Percentiles rank a stretch among this genome's conserved stretches.
Evolutionary conservation across 2,888 invertebrate species (phyloP).

Genomic region (Habroteleia sp.): DNA sequence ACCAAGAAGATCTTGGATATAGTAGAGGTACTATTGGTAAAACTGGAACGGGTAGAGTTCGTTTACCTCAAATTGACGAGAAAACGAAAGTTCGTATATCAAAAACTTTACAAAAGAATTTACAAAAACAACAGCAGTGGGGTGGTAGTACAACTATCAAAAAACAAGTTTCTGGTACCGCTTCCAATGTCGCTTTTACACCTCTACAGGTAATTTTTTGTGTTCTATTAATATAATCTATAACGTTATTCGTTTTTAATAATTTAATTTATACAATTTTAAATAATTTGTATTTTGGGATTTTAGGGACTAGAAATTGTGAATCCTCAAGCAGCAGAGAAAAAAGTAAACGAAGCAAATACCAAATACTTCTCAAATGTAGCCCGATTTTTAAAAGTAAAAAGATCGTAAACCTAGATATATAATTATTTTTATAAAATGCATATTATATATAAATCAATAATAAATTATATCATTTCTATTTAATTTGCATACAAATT

Average conservation of each 20-base stretch:
- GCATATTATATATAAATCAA: too few species aligned
- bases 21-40: constrained; percentile 97
- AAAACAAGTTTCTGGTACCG: constrained; percentile 97
- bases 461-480: too few species aligned
- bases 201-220: constrained; percentile 89
- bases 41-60: constrained; percentile 94
- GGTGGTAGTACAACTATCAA: constrained; percentile 97
- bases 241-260: constrained; percentile 1
- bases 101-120: constrained; percentile 96
- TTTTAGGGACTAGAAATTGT: constrained; percentile 97
- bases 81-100: constrained; percentile 99
- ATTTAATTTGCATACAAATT: too few species aligned
- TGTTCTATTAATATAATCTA: too few species aligned
- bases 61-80: constrained; percentile 97
- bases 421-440: too few species aligned
- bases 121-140: constrained; percentile 95
- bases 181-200: constrained; percentile 99
- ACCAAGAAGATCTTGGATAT: constrained; percentile 99
- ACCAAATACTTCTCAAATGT: constrained; percentile 98
- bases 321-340: constrained; percentile 98
- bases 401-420: too few species aligned
- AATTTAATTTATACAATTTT: background rate
- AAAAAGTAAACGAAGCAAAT: constrained; percentile 92
- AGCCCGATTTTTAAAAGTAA: constrained; percentile 91
- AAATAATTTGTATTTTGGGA: too few species aligned